Conservation (phyloP, 2,888 invertebrate species). For the Mythimna pallens region DNA sequence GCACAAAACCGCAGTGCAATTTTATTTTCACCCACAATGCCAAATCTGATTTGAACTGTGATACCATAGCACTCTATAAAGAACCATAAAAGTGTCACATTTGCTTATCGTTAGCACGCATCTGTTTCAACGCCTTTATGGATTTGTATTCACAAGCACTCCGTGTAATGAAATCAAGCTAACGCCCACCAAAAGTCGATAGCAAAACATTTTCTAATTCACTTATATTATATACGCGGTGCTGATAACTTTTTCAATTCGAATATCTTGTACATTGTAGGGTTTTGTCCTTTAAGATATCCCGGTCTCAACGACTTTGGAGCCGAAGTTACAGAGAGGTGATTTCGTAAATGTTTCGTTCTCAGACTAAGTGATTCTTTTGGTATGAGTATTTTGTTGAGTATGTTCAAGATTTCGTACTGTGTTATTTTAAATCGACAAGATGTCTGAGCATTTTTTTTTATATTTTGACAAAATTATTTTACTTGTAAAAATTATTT, state of each 20-base stretch:
- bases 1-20: slow-evolving; percentile 18
- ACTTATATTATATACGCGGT: slow-evolving; percentile 41
- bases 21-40: slow-evolving; percentile 18
- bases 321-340: slow-evolving; percentile 55
- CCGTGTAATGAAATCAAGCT: slow-evolving; percentile 53
- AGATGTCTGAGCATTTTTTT: slow-evolving; percentile 9
- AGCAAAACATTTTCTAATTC: slow-evolving; percentile 57
- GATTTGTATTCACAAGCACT: slow-evolving; percentile 58
- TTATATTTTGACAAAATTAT: neutral
- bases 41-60: slow-evolving; percentile 31
- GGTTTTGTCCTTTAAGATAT: slow-evolving; percentile 58
- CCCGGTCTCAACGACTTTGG: slow-evolving; percentile 50
- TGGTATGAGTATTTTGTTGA: slow-evolving; percentile 1
- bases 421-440: neutral
- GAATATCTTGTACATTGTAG: slow-evolving; percentile 50
- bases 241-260: slow-evolving; percentile 58
- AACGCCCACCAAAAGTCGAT: slow-evolving; percentile 31
- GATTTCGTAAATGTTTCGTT: slow-evolving; percentile 57
- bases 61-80: slow-evolving; percentile 45
- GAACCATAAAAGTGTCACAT: slow-evolving; percentile 50
- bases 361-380: slow-evolving; percentile 53
- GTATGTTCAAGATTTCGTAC: slow-evolving; percentile 22
- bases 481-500: neutral
- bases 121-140: slow-evolving; percentile 46
- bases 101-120: slow-evolving; percentile 48